phyloP scores from a whole-genome alignment of 1,140 invertebrate species.

The Diorhabda sublineata region DNA sequence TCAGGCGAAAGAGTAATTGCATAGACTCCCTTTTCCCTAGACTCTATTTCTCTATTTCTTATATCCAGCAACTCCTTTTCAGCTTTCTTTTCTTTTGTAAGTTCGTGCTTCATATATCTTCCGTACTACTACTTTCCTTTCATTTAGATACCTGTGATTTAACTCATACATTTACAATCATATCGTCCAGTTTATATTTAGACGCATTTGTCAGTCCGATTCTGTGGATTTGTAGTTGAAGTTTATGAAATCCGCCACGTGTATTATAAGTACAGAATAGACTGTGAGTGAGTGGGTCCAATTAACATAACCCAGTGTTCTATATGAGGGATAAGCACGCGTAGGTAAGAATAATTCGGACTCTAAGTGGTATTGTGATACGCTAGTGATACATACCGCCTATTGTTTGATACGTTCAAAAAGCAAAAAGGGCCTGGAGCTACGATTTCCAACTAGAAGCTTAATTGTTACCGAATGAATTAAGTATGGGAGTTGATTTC shows the following conservation, averaged over 20 bases:
- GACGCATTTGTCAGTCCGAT: background rate
- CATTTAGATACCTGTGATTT: no score
- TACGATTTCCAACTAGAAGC: constrained; percentile 1
- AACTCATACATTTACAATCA: no score
- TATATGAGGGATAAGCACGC: constrained; percentile 23
- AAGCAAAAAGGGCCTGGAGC: constrained; percentile 1
- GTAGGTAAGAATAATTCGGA: constrained; percentile 21
- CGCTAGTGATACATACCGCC: constrained; percentile 3
- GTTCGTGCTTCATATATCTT: no score
- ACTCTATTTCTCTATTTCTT: no score
- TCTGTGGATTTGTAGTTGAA: background rate
- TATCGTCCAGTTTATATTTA: no score
- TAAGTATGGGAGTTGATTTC: constrained; percentile 15
- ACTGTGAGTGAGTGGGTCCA: constrained; percentile 17
- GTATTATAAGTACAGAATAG: constrained; percentile 8
- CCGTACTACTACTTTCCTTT: no score
- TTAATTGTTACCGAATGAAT: constrained; percentile 12
- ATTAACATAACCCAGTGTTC: constrained; percentile 19
- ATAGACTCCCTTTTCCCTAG: no score
- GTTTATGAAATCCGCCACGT: constrained; percentile 9
- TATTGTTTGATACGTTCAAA: background rate
- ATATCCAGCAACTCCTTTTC: no score
- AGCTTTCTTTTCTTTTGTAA: no score
- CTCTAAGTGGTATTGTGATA: constrained; percentile 29
- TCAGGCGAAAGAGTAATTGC: no score